These are phyloP conservation scores for Erethizon dorsatum DNA, from an alignment of 2,797 vertebrate species.

Conservation along the genomic window DNA sequence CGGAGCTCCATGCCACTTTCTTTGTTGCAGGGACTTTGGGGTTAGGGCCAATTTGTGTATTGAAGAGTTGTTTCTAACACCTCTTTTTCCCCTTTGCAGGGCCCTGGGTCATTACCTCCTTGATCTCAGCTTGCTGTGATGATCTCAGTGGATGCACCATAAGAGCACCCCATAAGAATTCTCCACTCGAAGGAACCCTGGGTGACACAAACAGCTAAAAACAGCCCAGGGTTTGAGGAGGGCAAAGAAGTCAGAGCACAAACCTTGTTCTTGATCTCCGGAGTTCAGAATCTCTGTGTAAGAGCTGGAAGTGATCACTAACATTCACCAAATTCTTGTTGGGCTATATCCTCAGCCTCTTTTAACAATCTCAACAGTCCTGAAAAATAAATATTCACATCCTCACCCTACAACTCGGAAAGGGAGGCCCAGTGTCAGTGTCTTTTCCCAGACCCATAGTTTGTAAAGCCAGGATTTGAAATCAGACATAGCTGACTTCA, in stretches of 20 bases:
- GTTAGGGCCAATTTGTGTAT: not conserved
- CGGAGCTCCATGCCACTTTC: not conserved
- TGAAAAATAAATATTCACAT: not conserved
- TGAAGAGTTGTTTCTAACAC: not conserved
- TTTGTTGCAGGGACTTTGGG: not conserved
- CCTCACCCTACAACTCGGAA: not conserved
- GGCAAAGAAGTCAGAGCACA: not conserved
- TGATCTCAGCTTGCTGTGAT: not conserved
- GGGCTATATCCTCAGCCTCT: not conserved
- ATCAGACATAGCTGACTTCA: not conserved
- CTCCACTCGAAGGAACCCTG: not conserved
- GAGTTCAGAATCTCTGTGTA: not conserved
- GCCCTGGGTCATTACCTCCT: not conserved
- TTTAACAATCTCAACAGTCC: not conserved
- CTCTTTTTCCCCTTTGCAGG: not conserved
- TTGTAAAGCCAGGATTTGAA: not conserved
- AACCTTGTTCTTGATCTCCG: not conserved
- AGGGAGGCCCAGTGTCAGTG: not conserved
- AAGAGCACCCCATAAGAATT: not conserved
- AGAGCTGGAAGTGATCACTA: not conserved
- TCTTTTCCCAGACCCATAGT: not conserved
- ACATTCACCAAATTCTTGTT: not conserved
- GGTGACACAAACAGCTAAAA: not conserved
- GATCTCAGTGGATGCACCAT: not conserved
- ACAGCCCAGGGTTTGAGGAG: not conserved